Base-by-base conservation (phyloP, 30 jellyfish, hydroid and myxozoan species). In the Haliclystus octoradiatus region DNA sequence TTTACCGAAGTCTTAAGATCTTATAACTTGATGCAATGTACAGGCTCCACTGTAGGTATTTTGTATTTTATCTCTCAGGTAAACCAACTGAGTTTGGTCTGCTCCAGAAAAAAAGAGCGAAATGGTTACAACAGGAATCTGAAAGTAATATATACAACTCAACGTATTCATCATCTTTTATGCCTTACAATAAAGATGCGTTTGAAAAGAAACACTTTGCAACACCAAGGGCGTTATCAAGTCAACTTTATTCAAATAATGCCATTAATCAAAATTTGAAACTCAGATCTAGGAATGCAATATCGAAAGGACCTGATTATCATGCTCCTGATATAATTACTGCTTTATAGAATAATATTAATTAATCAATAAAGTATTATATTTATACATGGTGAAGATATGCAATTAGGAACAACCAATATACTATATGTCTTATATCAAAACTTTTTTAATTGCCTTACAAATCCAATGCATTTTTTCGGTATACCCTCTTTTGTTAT, bases 51-150 rank as follows among this genome's bases (percentile, higher is more conserved):
- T 2, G 50, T 71, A 25, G 1, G 13, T 26, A 31, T 3, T 1
- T 28, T 15, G 14, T 34, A 47, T 31, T 28, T 71, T 40, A 1
- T 15, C 33, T 76, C 52, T 2, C 49, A 88, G 97, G 94, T 14
- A 27, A 75, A 4, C 93, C 97, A 34, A 88, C 97, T 28, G 75
- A 63, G n/a, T 88, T 72, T 88, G 97, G 97, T 23, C 86, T 89
- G 5, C 91, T 70, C 28, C 93, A 77, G 32, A 66, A 89, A 66
- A 76, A 40, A 66, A 33, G 61, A 51, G 76, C 49, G 2, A 71
- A 66, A 63, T 53, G 75, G 86, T 32, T 47, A 46, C 33, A 33
- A 29, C 68, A 77, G 2, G 26, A 3, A 1, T 65, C 33, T 26
- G 26, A 62, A 27, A 53, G 33, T 2, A 52, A 66, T 19, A 69